Percentiles rank a stretch among this genome's conserved stretches.
phyloP scores from a whole-genome alignment of 2,797 vertebrate species.

The Bryconaethiops microstoma region DNA sequence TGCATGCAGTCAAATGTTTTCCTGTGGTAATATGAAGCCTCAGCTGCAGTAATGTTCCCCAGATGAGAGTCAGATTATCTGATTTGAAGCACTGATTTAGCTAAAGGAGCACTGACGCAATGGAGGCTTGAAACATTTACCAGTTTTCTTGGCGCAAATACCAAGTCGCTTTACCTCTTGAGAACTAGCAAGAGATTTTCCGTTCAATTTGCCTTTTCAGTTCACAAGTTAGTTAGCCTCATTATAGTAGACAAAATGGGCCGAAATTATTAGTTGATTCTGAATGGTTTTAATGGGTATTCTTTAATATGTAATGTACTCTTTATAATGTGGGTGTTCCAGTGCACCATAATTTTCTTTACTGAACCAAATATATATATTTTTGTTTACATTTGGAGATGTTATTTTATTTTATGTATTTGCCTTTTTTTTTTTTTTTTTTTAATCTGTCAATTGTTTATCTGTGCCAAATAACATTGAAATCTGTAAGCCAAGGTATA shows the following conservation, averaged over 20 bases:
- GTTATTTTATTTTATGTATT: background rate
- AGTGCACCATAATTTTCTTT: background rate
- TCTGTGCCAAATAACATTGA: conserved; percentile 42
- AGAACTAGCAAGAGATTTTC: conserved; percentile 19
- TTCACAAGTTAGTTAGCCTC: conserved; percentile 18
- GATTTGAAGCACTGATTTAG: conserved; percentile 15
- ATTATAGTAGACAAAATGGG: background rate
- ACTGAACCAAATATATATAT: conserved; percentile 6
- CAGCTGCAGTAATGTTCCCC: background rate
- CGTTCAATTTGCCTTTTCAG: background rate
- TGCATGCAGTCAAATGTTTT: conserved; percentile 3
- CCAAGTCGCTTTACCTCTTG: conserved; percentile 27
- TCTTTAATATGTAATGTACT: background rate
- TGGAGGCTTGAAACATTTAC: conserved; percentile 10
- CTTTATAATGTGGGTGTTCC: background rate
- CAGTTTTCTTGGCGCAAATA: conserved; percentile 13
- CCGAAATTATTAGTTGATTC: background rate
- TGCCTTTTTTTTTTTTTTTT: background rate
- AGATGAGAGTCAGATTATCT: conserved; percentile 1
- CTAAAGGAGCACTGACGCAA: conserved; percentile 18
- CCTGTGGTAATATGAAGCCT: conserved; percentile 10
- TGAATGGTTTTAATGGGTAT: background rate
- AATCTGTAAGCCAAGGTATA: conserved; percentile 45
- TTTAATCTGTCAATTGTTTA: conserved; percentile 10
- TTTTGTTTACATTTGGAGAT: background rate